Conservation (phyloP, 2,797 vertebrate species). For the Microctenopoma steveboyesi region DNA sequence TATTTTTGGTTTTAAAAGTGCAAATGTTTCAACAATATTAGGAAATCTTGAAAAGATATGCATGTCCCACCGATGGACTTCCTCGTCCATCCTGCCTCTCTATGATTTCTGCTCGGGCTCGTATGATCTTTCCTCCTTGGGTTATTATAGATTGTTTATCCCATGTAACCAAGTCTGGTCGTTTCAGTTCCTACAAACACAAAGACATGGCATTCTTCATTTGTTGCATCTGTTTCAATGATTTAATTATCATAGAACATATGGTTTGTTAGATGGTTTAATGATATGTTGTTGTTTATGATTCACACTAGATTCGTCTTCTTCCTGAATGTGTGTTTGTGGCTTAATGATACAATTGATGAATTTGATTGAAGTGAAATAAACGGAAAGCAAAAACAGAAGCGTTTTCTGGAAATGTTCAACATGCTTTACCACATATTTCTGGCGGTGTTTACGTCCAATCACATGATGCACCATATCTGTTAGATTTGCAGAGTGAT, state of each 20-base stretch:
- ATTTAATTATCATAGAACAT: too few species aligned
- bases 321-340: too few species aligned
- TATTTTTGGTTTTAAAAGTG: background rate
- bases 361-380: too few species aligned
- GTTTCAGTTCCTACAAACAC: conserved; percentile 73
- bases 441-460: conserved; percentile 85
- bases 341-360: too few species aligned
- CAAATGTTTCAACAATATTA: conserved; percentile 1
- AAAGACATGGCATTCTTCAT: conserved; percentile 2
- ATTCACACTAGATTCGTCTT: too few species aligned
- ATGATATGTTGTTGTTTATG: too few species aligned
- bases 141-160: conserved; percentile 47
- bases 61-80: conserved; percentile 67
- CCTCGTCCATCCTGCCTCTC: conserved; percentile 85
- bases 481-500: conserved; percentile 58
- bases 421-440: conserved; percentile 80
- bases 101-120: conserved; percentile 80
- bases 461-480: conserved; percentile 81
- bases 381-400: background rate
- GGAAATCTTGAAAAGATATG: background rate
- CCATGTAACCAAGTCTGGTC: conserved; percentile 83
- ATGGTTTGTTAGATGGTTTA: too few species aligned
- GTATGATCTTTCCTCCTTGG: conserved; percentile 78
- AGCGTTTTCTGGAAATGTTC: background rate
- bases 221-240: background rate